phyloP scores from a whole-genome alignment of 2,113 vertebrate genomes.

The Scatophagus argus region DNA sequence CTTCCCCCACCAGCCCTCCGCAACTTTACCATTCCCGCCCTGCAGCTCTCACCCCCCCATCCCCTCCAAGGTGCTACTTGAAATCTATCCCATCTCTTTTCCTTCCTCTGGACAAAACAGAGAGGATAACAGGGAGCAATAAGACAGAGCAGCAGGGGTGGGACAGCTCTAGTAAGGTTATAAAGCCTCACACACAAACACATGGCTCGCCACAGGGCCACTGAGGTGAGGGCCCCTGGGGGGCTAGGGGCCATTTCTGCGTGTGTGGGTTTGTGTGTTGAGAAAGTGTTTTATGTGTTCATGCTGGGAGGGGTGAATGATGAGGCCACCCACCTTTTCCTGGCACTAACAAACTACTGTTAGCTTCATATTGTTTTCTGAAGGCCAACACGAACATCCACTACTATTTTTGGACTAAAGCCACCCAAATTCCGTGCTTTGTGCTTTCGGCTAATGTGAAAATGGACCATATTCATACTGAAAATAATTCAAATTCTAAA shows the following conservation, averaged over 20 bases:
- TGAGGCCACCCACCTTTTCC: constrained; percentile 56
- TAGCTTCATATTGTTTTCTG: neutral
- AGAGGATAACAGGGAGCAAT: constrained; percentile 66
- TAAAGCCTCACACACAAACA: constrained; percentile 75
- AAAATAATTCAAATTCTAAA: neutral
- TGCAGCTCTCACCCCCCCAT: constrained; percentile 28
- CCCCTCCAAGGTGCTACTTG: constrained; percentile 53
- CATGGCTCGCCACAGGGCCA: constrained; percentile 59
- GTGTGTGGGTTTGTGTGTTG: constrained; percentile 27
- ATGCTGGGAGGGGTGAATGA: constrained; percentile 31
- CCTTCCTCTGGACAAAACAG: constrained; percentile 65
- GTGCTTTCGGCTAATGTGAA: neutral
- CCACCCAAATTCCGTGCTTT: neutral
- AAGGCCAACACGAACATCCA: neutral
- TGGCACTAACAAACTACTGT: constrained; percentile 3
- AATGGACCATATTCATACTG: neutral
- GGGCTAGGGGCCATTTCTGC: constrained; percentile 52
- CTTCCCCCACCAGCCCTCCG: neutral
- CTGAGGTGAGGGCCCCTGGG: constrained; percentile 65
- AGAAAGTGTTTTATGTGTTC: constrained; percentile 43
- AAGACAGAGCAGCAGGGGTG: constrained; percentile 73
- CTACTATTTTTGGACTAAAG: neutral
- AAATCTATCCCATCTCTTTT: constrained; percentile 62
- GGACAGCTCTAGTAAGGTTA: constrained; percentile 65
- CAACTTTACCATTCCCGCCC: constrained; percentile 18